Conservation (phyloP, 1,140 invertebrate species). For the Holotrichia oblita region DNA sequence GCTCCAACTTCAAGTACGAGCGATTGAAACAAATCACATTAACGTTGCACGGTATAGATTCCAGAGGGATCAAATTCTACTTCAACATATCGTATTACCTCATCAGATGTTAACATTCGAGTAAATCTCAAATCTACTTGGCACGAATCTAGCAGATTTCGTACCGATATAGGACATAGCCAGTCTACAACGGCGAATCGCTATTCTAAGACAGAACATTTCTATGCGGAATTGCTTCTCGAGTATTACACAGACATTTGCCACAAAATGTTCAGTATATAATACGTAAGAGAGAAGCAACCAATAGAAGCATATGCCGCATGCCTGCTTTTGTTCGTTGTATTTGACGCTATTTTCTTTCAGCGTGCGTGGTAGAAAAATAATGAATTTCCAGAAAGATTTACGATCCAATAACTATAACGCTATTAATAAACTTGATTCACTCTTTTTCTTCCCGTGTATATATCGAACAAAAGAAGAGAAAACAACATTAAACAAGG, state of each 20-base stretch:
- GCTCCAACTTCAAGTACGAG: no score
- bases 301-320: neutral
- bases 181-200: neutral
- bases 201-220: neutral
- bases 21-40: neutral
- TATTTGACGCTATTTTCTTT: slow-evolving; percentile 1
- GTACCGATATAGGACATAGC: neutral
- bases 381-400: neutral
- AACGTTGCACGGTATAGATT: neutral
- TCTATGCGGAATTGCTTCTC: slow-evolving; percentile 11
- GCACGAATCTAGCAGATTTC: neutral
- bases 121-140: slow-evolving; percentile 1
- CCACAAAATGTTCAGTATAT: neutral
- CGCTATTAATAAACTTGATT: slow-evolving; percentile 2
- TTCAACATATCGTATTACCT: neutral
- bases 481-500: neutral
- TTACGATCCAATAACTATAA: slow-evolving; percentile 13
- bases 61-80: neutral
- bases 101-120: neutral
- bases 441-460: neutral
- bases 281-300: neutral
- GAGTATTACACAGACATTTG: neutral
- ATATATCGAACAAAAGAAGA: neutral
- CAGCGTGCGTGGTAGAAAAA: neutral
- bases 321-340: neutral